Percentiles rank a stretch among this genome's conserved stretches.
These are phyloP conservation scores for Drosophila seguyi DNA, from an alignment of 1,140 invertebrate genomes.

Conservation along the genomic window DNA sequence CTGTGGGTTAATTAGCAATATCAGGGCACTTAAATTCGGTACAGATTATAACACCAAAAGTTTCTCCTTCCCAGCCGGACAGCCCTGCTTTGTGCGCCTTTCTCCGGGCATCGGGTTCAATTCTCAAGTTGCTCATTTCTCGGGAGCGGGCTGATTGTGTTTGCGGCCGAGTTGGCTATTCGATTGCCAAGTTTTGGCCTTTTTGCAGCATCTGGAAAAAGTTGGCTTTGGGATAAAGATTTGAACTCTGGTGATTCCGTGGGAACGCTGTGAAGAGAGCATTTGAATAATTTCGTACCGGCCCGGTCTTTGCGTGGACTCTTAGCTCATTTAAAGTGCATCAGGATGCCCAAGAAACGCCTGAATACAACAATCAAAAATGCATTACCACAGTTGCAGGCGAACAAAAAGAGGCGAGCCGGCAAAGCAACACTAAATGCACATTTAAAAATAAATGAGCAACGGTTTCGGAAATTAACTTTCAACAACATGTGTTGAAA, in stretches of 20 bases:
- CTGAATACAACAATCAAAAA: slow-evolving; percentile 62
- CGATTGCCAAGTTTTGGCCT: slow-evolving; percentile 44
- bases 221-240: slow-evolving; percentile 18
- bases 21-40: slow-evolving; percentile 77
- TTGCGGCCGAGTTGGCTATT: slow-evolving; percentile 50
- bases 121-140: slow-evolving; percentile 64
- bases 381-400: slow-evolving; percentile 53
- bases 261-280: background rate
- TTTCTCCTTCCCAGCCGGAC: slow-evolving; percentile 39
- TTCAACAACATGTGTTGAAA: slow-evolving; percentile 83
- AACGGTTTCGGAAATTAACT: slow-evolving; percentile 80
- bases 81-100: slow-evolving; percentile 19
- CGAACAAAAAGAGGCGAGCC: slow-evolving; percentile 17
- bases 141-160: slow-evolving; percentile 39
- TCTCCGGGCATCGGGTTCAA: slow-evolving; percentile 39
- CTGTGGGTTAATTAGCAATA: slow-evolving; percentile 79
- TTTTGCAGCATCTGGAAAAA: slow-evolving; percentile 37
- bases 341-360: slow-evolving; percentile 34
- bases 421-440: slow-evolving; percentile 55
- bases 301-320: background rate
- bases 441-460: slow-evolving; percentile 77
- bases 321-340: slow-evolving; percentile 56
- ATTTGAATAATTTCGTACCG: slow-evolving; percentile 20
- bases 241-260: slow-evolving; percentile 11
- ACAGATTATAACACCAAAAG: slow-evolving; percentile 73